Evolutionary conservation across 2,888 invertebrate species (phyloP).

Genomic region (Noctua janthina): DNA sequence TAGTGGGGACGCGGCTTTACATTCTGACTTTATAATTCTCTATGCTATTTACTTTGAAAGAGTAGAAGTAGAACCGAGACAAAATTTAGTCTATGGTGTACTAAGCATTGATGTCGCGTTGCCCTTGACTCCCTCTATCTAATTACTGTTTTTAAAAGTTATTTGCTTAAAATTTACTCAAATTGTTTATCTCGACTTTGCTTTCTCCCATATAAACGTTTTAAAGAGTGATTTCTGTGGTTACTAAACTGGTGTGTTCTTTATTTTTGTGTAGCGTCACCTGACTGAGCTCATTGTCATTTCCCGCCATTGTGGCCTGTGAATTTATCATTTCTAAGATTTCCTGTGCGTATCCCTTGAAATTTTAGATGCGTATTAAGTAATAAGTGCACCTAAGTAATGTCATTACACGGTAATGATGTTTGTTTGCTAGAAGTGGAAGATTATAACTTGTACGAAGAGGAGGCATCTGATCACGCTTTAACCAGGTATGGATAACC

Average conservation of each 20-base stretch:
- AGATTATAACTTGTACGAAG: constrained; percentile 90
- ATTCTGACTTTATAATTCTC: constrained; percentile 13
- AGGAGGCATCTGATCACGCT: constrained; percentile 90
- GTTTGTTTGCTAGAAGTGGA: constrained; percentile 90
- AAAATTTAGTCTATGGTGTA: constrained; percentile 77
- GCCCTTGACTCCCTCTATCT: constrained; percentile 85
- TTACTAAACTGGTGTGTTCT: constrained; percentile 70
- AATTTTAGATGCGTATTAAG: constrained; percentile 80
- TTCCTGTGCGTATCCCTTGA: constrained; percentile 69
- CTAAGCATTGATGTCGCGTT: constrained; percentile 85
- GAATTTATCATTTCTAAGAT: constrained; percentile 76
- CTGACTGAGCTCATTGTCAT: constrained; percentile 90
- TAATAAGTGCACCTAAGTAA: constrained; percentile 82
- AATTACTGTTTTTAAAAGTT: constrained; percentile 85
- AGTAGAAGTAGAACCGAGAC: constrained; percentile 4
- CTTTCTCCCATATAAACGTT: constrained; percentile 68
- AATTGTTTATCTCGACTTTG: constrained; percentile 65
- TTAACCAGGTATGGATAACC: constrained; percentile 88
- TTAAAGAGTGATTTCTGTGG: constrained; percentile 72
- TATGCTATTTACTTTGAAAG: constrained; percentile 21
- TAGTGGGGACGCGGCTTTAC: too few species aligned
- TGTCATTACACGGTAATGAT: constrained; percentile 90
- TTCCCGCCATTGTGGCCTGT: constrained; percentile 90
- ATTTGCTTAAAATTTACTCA: constrained; percentile 71
- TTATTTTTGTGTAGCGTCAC: constrained; percentile 88